phyloP scores from a whole-genome alignment of 2,113 vertebrate genomes.

The Malurus elegans region DNA sequence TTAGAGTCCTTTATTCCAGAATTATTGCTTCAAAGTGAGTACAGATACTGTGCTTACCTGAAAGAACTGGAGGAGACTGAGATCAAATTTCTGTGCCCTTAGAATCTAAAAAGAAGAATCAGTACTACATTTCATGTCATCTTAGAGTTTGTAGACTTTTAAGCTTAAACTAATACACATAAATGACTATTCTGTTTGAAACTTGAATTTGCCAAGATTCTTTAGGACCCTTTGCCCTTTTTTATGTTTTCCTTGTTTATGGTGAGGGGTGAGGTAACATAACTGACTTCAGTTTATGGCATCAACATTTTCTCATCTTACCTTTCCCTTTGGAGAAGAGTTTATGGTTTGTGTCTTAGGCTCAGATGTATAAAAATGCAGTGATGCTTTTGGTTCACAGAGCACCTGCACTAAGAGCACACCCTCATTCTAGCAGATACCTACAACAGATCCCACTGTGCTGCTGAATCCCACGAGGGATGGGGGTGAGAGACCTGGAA shows the following conservation, averaged over 20 bases:
- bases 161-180: not conserved
- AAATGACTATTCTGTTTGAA: not conserved
- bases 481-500: not conserved
- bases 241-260: not conserved
- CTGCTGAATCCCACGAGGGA: not conserved
- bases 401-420: not conserved
- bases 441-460: not conserved
- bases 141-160: not conserved
- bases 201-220: not conserved
- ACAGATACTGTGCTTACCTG: not conserved
- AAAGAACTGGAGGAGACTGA: not conserved
- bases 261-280: not conserved
- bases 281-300: not conserved
- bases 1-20: not conserved
- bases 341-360: conserved; percentile 3
- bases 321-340: conserved; percentile 37
- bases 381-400: not conserved
- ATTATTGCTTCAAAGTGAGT: not conserved
- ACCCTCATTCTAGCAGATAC: not conserved
- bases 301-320: not conserved
- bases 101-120: not conserved
- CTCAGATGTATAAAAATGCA: not conserved
- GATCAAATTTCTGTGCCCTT: not conserved
- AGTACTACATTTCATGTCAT: not conserved
- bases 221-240: not conserved